Base-by-base conservation (phyloP, 1,140 invertebrate genomes). In the Chelonus insularis region DNA sequence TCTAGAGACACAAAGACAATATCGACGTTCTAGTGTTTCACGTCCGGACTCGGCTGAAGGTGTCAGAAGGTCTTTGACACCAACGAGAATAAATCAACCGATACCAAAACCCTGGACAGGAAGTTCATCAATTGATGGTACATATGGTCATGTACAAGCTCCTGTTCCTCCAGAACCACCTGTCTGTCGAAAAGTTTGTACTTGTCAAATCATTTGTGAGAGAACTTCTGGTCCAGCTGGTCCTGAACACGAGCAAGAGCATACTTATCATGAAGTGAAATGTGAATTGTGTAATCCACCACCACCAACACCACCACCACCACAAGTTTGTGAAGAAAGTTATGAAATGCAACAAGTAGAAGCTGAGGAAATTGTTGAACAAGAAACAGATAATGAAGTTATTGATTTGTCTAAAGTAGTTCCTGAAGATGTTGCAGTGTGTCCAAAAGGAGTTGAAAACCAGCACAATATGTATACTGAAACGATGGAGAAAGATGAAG, bases 391-490 rank as follows among this genome's bases (percentile, higher is more conserved):
- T 11, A 60, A 63, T 0, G 63, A 68, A 1, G 36, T 67, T 4
- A 63, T 63, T 0, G 73, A 80, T 60, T 52, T 78, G 9, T 72
- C 73, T 0, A 74, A 74, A 60, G 54, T 75, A 0, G 72, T 77
- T 8, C 64, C 69, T 14, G 68, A 72, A 0, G 76, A 78, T 41
- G 72, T 75, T 1, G 76, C 71, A 0, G 47, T 70, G 7, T 74
- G 68, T 54, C 74, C 71, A 0, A 74, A 72, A 23, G 78, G 76
- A 11, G 69, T 82, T 4, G 70, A 75, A 5, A 75, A 69, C 1
- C 77, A 82, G 50, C 77, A 80, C 11, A 78, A 81, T 65, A 56
- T 78, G 4, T 72, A 74, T 20, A 81, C 79, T 0, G 80, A 82
- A 39, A 76, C 66, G 0, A 68, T 74, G 8, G 80, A 81, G 36